A percentile compares a stretch with the other conserved stretches of the same genome.
Evolutionary conservation across 2,888 invertebrate genomes (phyloP).

Genomic region (Xestia sexstrigata): DNA sequence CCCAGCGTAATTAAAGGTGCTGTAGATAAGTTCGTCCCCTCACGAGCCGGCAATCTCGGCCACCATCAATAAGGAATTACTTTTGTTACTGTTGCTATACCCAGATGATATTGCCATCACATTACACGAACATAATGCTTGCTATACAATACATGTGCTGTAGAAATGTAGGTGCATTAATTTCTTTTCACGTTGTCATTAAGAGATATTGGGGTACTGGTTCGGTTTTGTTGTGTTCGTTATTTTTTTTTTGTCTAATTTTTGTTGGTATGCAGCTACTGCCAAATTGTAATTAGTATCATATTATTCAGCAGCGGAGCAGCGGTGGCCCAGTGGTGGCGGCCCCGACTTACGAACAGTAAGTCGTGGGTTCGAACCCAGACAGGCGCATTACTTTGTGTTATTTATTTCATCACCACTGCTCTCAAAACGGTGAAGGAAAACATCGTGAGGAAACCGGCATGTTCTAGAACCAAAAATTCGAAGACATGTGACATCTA

Average conservation of each 20-base stretch:
- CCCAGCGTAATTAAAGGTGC: slow-evolving; percentile 81
- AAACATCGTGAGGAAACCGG: no score
- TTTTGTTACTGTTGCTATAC: slow-evolving; percentile 84
- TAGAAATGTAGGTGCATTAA: slow-evolving; percentile 59
- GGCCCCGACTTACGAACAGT: no score
- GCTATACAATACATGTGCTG: slow-evolving; percentile 56
- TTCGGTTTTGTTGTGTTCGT: not conserved
- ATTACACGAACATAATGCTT: slow-evolving; percentile 54
- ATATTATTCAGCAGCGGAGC: no score
- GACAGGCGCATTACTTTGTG: no score
- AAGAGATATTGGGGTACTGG: slow-evolving; percentile 58
- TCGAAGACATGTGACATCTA: no score
- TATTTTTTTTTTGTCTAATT: not conserved
- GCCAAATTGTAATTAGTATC: not conserved
- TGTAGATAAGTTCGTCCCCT: slow-evolving; percentile 82
- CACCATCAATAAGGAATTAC: slow-evolving; percentile 88
- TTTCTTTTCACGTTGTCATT: slow-evolving; percentile 70
- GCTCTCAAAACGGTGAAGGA: no score
- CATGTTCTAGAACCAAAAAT: no score
- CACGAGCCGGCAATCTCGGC: slow-evolving; percentile 78
- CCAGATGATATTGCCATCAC: slow-evolving; percentile 62
- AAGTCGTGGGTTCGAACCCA: no score
- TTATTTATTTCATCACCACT: no score
- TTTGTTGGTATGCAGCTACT: no score
- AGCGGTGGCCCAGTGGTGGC: no score